A percentile compares a stretch with the other conserved stretches of the same genome.
phyloP scores from a whole-genome alignment of 2,888 invertebrate species.

The Macroteleia sp. region DNA sequence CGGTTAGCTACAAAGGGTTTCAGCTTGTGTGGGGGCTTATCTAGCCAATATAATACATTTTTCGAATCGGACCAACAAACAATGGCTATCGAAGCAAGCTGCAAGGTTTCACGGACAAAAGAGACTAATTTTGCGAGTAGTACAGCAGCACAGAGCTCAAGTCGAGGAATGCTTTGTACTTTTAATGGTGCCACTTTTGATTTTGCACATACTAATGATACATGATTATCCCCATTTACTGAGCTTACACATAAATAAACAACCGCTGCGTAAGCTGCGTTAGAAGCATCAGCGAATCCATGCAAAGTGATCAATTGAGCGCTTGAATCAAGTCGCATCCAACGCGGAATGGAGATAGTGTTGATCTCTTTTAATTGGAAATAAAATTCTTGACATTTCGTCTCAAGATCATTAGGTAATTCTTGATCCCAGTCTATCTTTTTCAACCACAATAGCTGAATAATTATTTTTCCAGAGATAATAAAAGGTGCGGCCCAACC shows the following conservation, averaged over 20 bases:
- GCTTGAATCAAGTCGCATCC: not conserved
- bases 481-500: not conserved
- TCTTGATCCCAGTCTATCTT: slow-evolving; percentile 1
- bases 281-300: slow-evolving; percentile 7
- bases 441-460: not conserved
- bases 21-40: slow-evolving; percentile 29
- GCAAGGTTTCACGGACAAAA: not conserved
- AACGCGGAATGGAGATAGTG: not conserved
- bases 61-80: slow-evolving; percentile 65
- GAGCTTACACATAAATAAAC: not conserved
- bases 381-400: not conserved
- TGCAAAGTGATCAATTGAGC: not conserved
- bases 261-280: not conserved
- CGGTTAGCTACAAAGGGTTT: slow-evolving; percentile 48
- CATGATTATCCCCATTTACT: not conserved
- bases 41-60: slow-evolving; percentile 57
- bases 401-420: not conserved
- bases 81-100: not conserved
- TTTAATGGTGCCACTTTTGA: not conserved
- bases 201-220: not conserved
- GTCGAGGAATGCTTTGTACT: not conserved
- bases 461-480: not conserved
- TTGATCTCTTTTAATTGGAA: not conserved
- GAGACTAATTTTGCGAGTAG: not conserved
- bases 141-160: not conserved